A percentile compares a stretch with the other conserved stretches of the same genome.
phyloP scores from a whole-genome alignment of 2,888 invertebrate genomes.

The Harpagoxenus sublaevis region DNA sequence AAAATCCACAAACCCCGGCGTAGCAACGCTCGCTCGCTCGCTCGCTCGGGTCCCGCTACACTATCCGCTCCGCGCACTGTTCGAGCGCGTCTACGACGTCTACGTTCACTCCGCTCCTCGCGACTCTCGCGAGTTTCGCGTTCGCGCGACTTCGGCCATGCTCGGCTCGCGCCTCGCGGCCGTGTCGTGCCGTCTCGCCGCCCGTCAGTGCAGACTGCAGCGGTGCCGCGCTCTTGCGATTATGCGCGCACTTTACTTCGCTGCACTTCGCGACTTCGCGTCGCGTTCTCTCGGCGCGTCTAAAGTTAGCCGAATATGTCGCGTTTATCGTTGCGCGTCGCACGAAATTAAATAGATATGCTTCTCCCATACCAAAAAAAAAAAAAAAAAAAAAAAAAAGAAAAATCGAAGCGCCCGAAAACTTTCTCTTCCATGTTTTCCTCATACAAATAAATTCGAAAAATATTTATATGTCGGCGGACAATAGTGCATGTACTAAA shows the following conservation, averaged over 20 bases:
- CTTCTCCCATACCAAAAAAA: too few species aligned
- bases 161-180: constrained; percentile 37
- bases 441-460: neutral
- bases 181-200: too few species aligned
- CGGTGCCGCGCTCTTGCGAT: constrained; percentile 32
- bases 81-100: constrained; percentile 74
- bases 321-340: neutral
- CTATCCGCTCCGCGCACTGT: constrained; percentile 76
- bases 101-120: constrained; percentile 58
- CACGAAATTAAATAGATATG: neutral
- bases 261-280: too few species aligned
- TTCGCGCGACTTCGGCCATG: constrained; percentile 51
- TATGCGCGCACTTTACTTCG: neutral
- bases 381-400: too few species aligned
- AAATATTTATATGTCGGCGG: neutral
- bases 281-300: neutral
- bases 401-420: too few species aligned
- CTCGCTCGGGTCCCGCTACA: constrained; percentile 72
- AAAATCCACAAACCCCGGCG: constrained; percentile 70
- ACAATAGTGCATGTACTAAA: neutral
- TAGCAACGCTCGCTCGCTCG: constrained; percentile 78
- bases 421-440: neutral
- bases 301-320: neutral
- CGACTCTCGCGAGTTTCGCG: constrained; percentile 22
- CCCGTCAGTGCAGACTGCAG: too few species aligned